Conservation (phyloP, 2,797 vertebrate genomes). For the Fratercula arctica region DNA sequence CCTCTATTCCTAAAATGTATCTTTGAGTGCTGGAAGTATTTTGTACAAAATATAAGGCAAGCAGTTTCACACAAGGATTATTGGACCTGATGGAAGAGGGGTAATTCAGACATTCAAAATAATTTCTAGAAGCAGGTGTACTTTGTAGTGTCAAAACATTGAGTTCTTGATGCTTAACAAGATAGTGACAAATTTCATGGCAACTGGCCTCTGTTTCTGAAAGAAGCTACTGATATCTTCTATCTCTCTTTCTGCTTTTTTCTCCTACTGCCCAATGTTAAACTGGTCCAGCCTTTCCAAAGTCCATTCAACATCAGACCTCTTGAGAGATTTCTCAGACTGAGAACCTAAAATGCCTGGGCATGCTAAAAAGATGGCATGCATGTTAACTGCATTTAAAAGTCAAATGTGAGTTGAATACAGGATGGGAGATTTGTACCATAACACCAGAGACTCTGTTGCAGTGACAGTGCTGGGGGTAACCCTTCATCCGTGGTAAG, state of each 20-base stretch:
- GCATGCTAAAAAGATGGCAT: background rate
- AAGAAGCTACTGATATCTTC: background rate
- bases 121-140: slow-evolving; percentile 5
- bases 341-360: background rate
- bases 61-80: background rate
- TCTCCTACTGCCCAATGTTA: background rate
- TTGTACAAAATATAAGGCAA: background rate
- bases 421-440: background rate
- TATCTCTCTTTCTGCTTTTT: background rate
- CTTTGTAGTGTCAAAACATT: background rate
- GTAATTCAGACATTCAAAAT: slow-evolving; percentile 1
- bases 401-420: background rate
- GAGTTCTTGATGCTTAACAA: background rate
- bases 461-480: background rate
- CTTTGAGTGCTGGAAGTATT: background rate
- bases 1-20: slow-evolving; percentile 38
- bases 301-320: background rate
- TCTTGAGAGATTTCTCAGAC: background rate
- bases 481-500: background rate
- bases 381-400: background rate
- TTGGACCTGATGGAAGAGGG: background rate
- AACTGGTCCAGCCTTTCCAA: background rate
- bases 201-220: background rate
- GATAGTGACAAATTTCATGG: background rate
- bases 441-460: background rate